phyloP scores from a whole-genome alignment of 1,140 invertebrate genomes.

The Drosophila ercepeae region DNA sequence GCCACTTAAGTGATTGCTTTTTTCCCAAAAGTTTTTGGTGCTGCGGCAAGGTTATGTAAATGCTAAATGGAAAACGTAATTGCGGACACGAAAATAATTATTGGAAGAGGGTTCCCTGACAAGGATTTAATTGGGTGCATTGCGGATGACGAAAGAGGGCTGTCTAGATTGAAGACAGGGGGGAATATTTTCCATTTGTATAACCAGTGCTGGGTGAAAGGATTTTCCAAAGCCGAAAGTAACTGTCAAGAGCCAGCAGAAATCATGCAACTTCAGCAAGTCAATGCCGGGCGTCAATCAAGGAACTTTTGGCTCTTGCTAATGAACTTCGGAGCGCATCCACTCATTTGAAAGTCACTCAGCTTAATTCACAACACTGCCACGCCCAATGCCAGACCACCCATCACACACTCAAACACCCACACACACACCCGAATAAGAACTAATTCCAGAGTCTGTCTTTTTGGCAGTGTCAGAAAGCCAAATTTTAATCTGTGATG shows the following conservation, averaged over 20 bases:
- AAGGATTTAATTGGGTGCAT: slow-evolving; percentile 29
- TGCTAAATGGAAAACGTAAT: slow-evolving; percentile 35
- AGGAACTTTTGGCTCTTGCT: slow-evolving; percentile 68
- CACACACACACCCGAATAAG: not conserved
- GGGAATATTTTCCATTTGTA: not conserved
- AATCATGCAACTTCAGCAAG: slow-evolving; percentile 36
- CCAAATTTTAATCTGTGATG: slow-evolving; percentile 80
- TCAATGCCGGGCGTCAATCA: slow-evolving; percentile 69
- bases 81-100: slow-evolving; percentile 33
- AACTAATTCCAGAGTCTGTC: slow-evolving; percentile 49
- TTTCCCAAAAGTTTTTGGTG: not conserved
- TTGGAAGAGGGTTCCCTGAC: slow-evolving; percentile 16
- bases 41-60: slow-evolving; percentile 25
- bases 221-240: slow-evolving; percentile 3
- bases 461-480: slow-evolving; percentile 70
- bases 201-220: not conserved
- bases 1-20: slow-evolving; percentile 65
- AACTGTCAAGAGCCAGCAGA: slow-evolving; percentile 27
- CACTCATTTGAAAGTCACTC: slow-evolving; percentile 80
- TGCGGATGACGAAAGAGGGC: slow-evolving; percentile 10
- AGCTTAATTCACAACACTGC: slow-evolving; percentile 65
- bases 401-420: not conserved
- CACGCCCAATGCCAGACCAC: slow-evolving; percentile 32
- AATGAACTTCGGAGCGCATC: slow-evolving; percentile 71
- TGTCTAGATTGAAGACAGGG: not conserved